Percentiles rank a stretch among this genome's conserved stretches.
phyloP scores from a whole-genome alignment of 2,888 invertebrate species.

The Rhabditoides inermis region DNA sequence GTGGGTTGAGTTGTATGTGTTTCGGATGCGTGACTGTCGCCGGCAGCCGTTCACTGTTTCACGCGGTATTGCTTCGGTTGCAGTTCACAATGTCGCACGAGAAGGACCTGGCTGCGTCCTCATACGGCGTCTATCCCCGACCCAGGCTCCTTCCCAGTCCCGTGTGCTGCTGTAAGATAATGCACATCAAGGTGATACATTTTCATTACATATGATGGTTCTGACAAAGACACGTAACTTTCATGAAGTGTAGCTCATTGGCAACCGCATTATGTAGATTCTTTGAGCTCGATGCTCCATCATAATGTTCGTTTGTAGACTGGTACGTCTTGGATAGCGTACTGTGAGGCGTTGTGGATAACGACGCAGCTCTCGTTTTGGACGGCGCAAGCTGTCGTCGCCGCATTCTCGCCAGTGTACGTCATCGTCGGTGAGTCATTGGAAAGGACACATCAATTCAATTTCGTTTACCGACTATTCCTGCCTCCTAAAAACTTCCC shows the following conservation, averaged over 20 bases:
- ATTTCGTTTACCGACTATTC: no score
- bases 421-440: constrained; percentile 23
- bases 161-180: constrained; percentile 28
- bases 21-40: no score
- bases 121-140: constrained; percentile 22
- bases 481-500: no score
- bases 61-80: constrained; percentile 6
- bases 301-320: constrained; percentile 17
- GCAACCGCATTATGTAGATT: no score
- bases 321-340: constrained; percentile 31
- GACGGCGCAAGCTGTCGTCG: constrained; percentile 25
- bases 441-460: no score
- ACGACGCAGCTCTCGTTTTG: constrained; percentile 30
- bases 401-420: constrained; percentile 15
- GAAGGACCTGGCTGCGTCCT: constrained; percentile 13
- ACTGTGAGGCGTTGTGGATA: constrained; percentile 36
- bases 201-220: neutral
- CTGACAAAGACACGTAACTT: neutral
- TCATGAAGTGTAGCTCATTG: neutral
- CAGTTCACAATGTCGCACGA: constrained; percentile 21
- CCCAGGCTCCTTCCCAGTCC: constrained; percentile 23
- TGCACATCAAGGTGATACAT: constrained; percentile 24
- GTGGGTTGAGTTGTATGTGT: no score
- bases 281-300: neutral
- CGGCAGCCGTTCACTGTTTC: no score